Conservation (phyloP, 2,888 invertebrate genomes). For the Pedicia rivosa region DNA sequence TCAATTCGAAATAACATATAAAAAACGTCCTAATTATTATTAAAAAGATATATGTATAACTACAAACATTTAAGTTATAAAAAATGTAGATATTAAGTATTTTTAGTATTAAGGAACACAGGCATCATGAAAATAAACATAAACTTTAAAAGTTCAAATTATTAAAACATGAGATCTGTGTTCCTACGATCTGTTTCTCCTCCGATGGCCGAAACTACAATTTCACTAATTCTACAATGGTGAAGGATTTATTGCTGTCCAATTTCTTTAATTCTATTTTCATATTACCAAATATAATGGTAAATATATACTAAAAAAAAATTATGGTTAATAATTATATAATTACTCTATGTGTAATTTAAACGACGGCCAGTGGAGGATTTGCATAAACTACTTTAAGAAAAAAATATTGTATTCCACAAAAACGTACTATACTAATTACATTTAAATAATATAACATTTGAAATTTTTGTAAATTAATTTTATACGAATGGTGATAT, state of each 20-base stretch:
- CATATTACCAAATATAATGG: conserved; percentile 12
- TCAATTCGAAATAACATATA: conserved; percentile 7
- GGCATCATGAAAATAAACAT: conserved; percentile 3
- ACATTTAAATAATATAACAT: no score
- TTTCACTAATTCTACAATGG: conserved; percentile 9
- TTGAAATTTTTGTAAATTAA: no score
- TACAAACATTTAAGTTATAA: conserved; percentile 9
- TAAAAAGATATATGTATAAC: not conserved
- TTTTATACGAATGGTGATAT: no score
- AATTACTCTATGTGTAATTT: conserved; percentile 6
- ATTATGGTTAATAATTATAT: conserved; percentile 2
- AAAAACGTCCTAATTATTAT: conserved; percentile 1
- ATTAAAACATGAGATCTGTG: conserved; percentile 11
- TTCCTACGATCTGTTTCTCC: conserved; percentile 18
- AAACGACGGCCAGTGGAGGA: conserved; percentile 30
- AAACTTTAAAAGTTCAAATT: conserved; percentile 7
- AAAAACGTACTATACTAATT: no score
- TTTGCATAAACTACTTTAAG: conserved; percentile 16
- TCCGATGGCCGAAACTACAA: conserved; percentile 18
- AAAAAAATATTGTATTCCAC: no score
- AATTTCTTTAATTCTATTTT: conserved; percentile 17
- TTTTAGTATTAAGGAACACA: no score
- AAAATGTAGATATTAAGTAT: no score
- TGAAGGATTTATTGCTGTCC: conserved; percentile 8
- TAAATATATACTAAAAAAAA: conserved; percentile 11